Base-by-base conservation (phyloP, 2,888 invertebrate genomes). In the Dasypolia templi region DNA sequence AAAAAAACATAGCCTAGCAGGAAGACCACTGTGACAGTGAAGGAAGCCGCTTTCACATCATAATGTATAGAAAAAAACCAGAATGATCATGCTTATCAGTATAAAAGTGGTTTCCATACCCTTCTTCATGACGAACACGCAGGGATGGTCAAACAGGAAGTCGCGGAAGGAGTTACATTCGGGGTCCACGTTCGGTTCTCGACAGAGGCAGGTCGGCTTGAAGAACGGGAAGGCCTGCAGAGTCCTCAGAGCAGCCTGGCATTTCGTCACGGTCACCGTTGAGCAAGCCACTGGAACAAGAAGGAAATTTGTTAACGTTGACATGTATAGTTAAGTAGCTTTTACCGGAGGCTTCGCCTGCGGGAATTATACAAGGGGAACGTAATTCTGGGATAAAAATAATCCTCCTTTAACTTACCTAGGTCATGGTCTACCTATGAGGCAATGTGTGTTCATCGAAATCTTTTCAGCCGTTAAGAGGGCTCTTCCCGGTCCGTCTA, bases 131-230 rank as follows among this genome's bases (percentile, higher is more conserved):
- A 98, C 98, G 94, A 98, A 98, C 91, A 98, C 98, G 96, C 99
- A 99, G 81, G 99, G 99, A 96, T 99, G 99, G 95, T 99, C 99
- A 95, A 99, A 99, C 87, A 99, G 97, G 95, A 98, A 99, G 96
- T 98, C 98, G 92, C 98, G 97, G 97, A 99, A 99, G 92, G 98
- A 98, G 97, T 98, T 99, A 95, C 99, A 99, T 91, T 98, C 98
- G 82, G 98, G 98, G 94, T 99, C 99, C 92, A 98, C 97, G 95
- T 98, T 98, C 58, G 98, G 98, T 92, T 99, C 98, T 88, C 98
- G 97, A 96, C 99, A 99, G 92, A 99, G 97, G 94, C 99, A 99
- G 88, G 99, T 99, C 89, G 99, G 99, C 93, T 98, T 98, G 97
- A 99, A 99, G 97, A 98, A 99, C 91, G 98, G 98, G 94, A 99